Evolutionary conservation across 2,113 vertebrate species (phyloP).

Genomic region (Diadophis punctatus): DNA sequence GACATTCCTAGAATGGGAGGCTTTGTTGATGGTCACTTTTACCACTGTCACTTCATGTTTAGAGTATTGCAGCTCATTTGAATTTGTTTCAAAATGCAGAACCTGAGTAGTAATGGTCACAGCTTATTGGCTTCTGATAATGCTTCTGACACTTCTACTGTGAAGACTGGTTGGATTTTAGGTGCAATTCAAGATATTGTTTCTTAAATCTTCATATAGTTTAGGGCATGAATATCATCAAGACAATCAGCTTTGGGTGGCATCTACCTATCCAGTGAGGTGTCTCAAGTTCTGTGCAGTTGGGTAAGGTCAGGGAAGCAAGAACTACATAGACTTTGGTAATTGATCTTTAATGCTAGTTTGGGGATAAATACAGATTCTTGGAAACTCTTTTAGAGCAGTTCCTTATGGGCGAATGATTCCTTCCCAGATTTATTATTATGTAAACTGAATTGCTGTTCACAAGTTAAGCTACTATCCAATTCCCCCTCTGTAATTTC

Average conservation of each 20-base stretch:
- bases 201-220: not conserved
- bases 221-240: not conserved
- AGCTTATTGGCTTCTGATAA: not conserved
- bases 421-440: not conserved
- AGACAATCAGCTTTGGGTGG: not conserved
- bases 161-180: not conserved
- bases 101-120: not conserved
- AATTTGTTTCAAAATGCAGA: not conserved
- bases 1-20: not conserved
- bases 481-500: not conserved
- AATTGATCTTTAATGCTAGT: not conserved
- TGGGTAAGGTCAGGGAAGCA: not conserved
- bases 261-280: not conserved
- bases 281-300: not conserved
- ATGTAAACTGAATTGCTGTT: not conserved
- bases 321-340: not conserved
- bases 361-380: not conserved
- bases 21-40: not conserved
- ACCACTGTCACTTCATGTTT: not conserved
- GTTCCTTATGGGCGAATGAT: not conserved
- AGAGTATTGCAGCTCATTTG: not conserved
- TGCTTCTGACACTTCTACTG: not conserved
- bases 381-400: not conserved
- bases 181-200: not conserved
- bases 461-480: not conserved